phyloP scores from a whole-genome alignment of 2,113 vertebrate genomes.

The Ranitomeya variabilis region DNA sequence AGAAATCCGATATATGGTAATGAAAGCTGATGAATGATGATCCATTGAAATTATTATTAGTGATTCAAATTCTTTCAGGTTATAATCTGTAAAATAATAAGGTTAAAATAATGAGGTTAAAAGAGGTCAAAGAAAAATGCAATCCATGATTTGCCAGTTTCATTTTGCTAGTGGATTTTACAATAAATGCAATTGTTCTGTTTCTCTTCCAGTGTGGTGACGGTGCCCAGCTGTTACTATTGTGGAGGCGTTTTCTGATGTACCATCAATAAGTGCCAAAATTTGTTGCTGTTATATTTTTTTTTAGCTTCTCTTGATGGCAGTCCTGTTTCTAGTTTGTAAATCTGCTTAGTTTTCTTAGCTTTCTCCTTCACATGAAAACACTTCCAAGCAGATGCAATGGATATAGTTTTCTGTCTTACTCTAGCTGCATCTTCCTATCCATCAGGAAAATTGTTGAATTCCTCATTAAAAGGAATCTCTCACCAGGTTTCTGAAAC shows the following conservation, averaged over 20 bases:
- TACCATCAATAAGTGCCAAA: not conserved
- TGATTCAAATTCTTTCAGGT: not conserved
- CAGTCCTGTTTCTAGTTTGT: not conserved
- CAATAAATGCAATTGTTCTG: not conserved
- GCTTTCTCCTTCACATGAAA: not conserved
- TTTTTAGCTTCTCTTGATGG: not conserved
- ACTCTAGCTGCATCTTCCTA: not conserved
- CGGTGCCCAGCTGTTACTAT: not conserved
- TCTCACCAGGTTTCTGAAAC: too few relatives aligned
- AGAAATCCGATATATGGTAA: not conserved
- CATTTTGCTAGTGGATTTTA: not conserved
- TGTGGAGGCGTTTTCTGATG: not conserved
- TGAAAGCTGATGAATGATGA: not conserved
- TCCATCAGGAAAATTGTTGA: not conserved
- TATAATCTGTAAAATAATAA: not conserved
- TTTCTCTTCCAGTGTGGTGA: not conserved
- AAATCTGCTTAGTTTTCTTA: not conserved
- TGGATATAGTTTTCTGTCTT: not conserved
- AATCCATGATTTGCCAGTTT: not conserved
- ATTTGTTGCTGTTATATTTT: not conserved
- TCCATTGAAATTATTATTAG: not conserved
- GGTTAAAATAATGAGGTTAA: constrained; percentile 6
- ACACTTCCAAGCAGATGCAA: not conserved
- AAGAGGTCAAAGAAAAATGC: not conserved
- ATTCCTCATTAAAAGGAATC: not conserved